A percentile compares a stretch with the other conserved stretches of the same genome.
phyloP scores from a whole-genome alignment of 2,113 vertebrate species.

The Macroglossus sobrinus region DNA sequence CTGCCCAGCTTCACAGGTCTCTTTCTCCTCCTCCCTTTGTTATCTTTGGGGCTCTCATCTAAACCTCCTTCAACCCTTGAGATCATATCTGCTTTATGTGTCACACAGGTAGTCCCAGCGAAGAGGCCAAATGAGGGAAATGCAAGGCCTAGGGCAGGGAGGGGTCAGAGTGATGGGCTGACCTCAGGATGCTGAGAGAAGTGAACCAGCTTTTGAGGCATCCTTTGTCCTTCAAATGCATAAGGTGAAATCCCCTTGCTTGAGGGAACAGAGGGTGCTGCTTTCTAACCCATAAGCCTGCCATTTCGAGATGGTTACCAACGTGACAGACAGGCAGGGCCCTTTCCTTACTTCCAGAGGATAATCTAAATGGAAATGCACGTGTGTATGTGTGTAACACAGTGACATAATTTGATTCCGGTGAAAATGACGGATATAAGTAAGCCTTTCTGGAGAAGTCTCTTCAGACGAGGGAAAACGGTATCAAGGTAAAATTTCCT shows the following conservation, averaged over 20 bases:
- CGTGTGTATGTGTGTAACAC: not conserved
- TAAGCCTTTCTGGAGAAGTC: not conserved
- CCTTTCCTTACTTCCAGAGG: not conserved
- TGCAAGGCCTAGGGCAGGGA: not conserved
- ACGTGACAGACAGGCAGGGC: not conserved
- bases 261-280: not conserved
- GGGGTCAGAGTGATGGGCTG: not conserved
- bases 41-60: not conserved
- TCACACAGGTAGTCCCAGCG: not conserved
- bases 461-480: not conserved
- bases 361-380: not conserved
- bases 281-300: not conserved
- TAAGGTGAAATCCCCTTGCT: not conserved
- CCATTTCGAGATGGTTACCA: not conserved
- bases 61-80: not conserved
- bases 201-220: not conserved
- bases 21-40: not conserved
- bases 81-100: not conserved
- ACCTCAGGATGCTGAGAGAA: not conserved
- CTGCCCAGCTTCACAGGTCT: not conserved
- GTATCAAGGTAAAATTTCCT: not conserved
- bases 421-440: not conserved
- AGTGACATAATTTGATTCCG: conserved; percentile 5
- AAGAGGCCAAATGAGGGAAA: not conserved
- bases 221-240: not conserved